Percentiles rank a stretch among this genome's conserved stretches.
Evolutionary conservation across 2,113 vertebrate genomes (phyloP).

Genomic region (Willisornis vidua): DNA sequence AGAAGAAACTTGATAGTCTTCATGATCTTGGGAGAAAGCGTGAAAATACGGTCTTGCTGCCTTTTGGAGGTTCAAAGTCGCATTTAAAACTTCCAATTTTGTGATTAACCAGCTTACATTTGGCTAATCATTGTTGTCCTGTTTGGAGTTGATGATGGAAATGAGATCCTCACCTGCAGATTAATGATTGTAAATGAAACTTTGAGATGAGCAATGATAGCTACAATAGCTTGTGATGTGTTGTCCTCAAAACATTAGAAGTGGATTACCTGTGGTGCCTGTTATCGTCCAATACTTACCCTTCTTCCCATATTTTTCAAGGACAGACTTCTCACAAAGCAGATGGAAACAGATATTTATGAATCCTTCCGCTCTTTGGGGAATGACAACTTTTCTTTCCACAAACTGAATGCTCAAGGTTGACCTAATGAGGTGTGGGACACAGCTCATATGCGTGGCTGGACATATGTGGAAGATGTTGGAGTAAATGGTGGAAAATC

Average conservation of each 20-base stretch:
- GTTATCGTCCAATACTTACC: fast-evolving
- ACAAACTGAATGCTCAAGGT: fast-evolving
- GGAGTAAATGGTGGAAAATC: background rate
- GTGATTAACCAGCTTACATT: background rate
- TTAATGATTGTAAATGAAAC: background rate
- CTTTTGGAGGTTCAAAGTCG: background rate
- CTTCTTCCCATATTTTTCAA: background rate
- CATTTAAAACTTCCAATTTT: background rate
- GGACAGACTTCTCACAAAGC: background rate
- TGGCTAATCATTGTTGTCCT: background rate
- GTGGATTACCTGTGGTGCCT: background rate
- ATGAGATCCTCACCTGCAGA: background rate
- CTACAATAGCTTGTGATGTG: background rate
- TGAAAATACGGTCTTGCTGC: background rate
- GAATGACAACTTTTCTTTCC: background rate
- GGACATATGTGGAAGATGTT: background rate
- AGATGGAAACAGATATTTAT: background rate
- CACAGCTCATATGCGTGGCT: background rate
- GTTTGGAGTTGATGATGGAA: background rate
- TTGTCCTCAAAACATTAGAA: background rate
- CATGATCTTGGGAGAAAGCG: background rate
- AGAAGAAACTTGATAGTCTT: background rate
- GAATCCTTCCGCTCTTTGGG: background rate
- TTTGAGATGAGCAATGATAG: background rate
- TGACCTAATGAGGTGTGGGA: background rate